These are phyloP conservation scores for Hydrotaea diabolus DNA, from an alignment of 2,888 invertebrate species.

Conservation along the genomic window DNA sequence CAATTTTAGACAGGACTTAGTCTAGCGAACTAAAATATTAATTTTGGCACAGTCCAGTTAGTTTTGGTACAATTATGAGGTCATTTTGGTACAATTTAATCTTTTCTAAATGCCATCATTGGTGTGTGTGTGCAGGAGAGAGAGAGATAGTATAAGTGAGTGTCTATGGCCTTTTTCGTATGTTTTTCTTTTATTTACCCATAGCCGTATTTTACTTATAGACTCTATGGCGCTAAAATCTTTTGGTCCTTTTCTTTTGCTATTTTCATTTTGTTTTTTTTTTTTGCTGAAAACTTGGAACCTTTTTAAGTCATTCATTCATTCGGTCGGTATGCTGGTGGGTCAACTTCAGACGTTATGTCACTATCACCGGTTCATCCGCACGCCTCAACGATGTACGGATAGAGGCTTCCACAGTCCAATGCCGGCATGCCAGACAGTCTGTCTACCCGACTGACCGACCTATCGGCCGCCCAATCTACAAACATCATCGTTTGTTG, in stretches of 20 bases:
- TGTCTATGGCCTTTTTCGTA: constrained; percentile 43
- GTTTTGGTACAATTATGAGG: too few species aligned
- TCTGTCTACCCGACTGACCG: not conserved
- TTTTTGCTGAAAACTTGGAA: constrained; percentile 39
- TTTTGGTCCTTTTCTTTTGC: constrained; percentile 15
- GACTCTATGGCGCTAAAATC: constrained; percentile 53
- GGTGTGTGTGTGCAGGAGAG: too few species aligned
- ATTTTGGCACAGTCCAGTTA: too few species aligned
- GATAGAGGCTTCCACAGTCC: not conserved
- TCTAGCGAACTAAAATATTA: too few species aligned
- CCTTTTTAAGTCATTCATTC: constrained; percentile 42
- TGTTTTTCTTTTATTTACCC: constrained; percentile 42
- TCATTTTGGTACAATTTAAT: too few species aligned
- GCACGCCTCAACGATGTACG: not conserved
- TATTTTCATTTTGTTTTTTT: not conserved
- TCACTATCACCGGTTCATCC: constrained; percentile 18
- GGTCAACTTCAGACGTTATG: constrained; percentile 50
- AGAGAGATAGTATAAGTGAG: not conserved
- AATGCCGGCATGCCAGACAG: not conserved
- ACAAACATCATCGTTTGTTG: not conserved
- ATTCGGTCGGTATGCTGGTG: constrained; percentile 21
- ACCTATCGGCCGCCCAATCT: not conserved
- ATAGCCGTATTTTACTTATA: constrained; percentile 49
- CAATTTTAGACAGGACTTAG: too few species aligned
- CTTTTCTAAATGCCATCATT: too few species aligned